These are phyloP conservation scores for Zaprionus ghesquierei DNA, from an alignment of 1,140 invertebrate species.

Conservation along the genomic window DNA sequence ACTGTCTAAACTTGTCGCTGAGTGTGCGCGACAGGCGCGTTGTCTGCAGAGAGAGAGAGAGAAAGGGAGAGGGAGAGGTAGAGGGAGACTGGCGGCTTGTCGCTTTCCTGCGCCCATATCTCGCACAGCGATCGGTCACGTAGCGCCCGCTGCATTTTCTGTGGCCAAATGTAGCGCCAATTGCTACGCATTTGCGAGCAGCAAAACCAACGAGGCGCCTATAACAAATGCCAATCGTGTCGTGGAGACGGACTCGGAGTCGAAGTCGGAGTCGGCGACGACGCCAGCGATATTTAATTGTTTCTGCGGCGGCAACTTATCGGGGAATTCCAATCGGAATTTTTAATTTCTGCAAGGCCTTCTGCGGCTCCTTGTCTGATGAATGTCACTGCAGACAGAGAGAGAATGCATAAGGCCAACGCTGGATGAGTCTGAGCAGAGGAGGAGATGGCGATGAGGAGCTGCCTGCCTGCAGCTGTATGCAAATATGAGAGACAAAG, in stretches of 20 bases:
- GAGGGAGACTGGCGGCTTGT: constrained; percentile 31
- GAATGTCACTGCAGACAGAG: constrained; percentile 61
- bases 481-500: constrained; percentile 69
- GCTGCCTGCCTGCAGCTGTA: constrained; percentile 34
- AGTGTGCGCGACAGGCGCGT: background rate
- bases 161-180: constrained; percentile 78
- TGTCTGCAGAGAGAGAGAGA: too few relatives aligned
- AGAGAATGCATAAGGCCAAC: constrained; percentile 54
- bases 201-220: constrained; percentile 70
- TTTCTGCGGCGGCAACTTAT: constrained; percentile 75
- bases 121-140: constrained; percentile 72
- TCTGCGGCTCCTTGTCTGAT: constrained; percentile 51
- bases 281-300: constrained; percentile 81
- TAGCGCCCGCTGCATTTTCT: constrained; percentile 60
- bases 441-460: too few relatives aligned
- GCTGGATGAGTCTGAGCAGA: background rate
- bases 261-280: background rate
- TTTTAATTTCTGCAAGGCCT: constrained; percentile 75
- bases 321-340: constrained; percentile 80
- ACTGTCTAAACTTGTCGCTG: background rate
- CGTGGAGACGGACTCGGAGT: constrained; percentile 37
- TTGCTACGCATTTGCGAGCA: constrained; percentile 79
- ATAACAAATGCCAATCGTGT: constrained; percentile 82
- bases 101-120: constrained; percentile 57
- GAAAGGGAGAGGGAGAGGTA: background rate